Evolutionary conservation across 2,113 vertebrate species (phyloP).

Genomic region (Indicator maculatus): DNA sequence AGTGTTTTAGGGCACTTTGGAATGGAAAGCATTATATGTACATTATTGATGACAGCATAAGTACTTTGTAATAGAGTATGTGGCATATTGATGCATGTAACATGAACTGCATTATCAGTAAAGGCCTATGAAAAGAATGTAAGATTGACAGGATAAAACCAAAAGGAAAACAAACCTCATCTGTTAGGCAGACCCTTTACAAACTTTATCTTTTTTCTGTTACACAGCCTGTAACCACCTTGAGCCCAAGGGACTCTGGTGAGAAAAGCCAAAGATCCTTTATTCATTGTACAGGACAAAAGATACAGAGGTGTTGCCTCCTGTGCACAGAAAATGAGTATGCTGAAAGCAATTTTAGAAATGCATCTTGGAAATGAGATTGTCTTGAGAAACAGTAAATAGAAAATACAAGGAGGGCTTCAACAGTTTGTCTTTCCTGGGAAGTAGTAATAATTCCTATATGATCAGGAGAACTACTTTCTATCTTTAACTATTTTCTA

Average conservation of each 20-base stretch:
- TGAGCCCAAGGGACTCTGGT: not conserved
- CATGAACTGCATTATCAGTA: not conserved
- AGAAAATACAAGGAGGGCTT: not conserved
- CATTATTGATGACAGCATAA: conserved; percentile 23
- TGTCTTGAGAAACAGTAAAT: not conserved
- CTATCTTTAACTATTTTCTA: not conserved
- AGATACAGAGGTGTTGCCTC: not conserved
- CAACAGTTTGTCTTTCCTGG: not conserved
- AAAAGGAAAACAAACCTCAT: not conserved
- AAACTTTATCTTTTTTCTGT: not conserved
- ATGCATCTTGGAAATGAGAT: not conserved
- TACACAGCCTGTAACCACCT: not conserved
- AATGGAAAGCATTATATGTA: not conserved
- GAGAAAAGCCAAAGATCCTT: not conserved
- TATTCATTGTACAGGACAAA: not conserved
- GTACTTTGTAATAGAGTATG: not conserved
- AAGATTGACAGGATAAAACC: not conserved
- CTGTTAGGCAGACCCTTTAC: not conserved
- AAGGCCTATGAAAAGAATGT: not conserved
- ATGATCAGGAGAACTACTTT: not conserved
- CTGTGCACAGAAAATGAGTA: not conserved
- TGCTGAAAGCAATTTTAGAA: not conserved
- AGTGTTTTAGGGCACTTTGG: not conserved
- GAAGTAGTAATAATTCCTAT: not conserved
- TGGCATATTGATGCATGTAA: not conserved